Evolutionary conservation across 2,113 vertebrate genomes (phyloP).

Genomic region (Odocoileus hemionus): DNA sequence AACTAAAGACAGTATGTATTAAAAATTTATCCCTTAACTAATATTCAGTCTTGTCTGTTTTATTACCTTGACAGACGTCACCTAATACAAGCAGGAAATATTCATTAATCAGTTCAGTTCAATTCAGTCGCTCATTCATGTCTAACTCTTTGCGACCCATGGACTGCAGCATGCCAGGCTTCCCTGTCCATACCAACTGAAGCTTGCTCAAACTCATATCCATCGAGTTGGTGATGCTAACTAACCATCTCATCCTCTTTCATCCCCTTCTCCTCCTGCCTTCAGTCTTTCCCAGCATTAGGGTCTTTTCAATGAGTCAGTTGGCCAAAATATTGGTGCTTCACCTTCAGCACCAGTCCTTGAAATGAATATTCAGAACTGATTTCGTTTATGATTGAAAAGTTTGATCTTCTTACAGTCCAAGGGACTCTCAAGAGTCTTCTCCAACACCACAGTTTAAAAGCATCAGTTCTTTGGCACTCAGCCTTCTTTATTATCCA

Average conservation of each 20-base stretch:
- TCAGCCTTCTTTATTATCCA: background rate
- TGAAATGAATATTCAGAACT: background rate
- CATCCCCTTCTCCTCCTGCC: background rate
- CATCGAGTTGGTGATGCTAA: background rate
- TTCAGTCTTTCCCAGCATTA: background rate
- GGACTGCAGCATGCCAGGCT: background rate
- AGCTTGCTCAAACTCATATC: background rate
- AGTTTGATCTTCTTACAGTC: background rate
- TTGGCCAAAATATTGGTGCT: background rate
- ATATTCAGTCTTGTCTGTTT: background rate
- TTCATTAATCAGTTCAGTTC: background rate
- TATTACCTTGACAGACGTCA: background rate
- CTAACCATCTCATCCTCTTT: background rate
- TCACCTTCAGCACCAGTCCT: background rate
- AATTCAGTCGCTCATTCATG: fast-evolving
- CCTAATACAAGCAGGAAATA: background rate
- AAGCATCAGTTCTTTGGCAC: background rate
- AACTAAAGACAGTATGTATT: background rate
- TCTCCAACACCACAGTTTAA: background rate
- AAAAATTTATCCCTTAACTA: background rate
- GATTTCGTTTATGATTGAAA: fast-evolving
- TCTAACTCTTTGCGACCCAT: background rate
- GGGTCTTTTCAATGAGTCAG: background rate
- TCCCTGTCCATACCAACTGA: background rate
- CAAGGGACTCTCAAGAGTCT: background rate